These are phyloP conservation scores for Xanthia icteritia DNA, from an alignment of 2,888 invertebrate species.

Conservation along the genomic window DNA sequence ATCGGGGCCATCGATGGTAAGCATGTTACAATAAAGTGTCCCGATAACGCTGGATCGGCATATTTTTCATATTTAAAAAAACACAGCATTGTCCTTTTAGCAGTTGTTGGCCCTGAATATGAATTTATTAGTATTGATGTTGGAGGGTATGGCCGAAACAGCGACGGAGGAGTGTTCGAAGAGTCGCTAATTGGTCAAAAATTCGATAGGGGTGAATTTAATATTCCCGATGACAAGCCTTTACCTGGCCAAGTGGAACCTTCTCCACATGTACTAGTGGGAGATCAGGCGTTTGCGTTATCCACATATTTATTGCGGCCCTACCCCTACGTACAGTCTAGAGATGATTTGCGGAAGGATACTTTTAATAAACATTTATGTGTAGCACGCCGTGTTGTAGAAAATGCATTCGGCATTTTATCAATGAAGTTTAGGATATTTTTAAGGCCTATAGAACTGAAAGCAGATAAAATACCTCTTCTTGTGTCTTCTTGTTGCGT, in stretches of 20 bases:
- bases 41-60: neutral
- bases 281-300: conserved; percentile 2
- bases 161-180: neutral
- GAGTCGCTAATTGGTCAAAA: neutral
- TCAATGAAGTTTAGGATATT: conserved; percentile 1
- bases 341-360: neutral
- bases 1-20: conserved; percentile 1
- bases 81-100: neutral
- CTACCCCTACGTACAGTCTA: neutral
- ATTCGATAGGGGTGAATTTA: neutral
- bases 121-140: neutral
- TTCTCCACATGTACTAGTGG: conserved; percentile 5
- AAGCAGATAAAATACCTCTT: neutral
- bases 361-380: neutral
- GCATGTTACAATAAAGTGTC: neutral
- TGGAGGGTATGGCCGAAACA: conserved; percentile 3
- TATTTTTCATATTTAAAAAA: neutral
- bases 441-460: neutral
- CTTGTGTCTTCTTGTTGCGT: conserved; percentile 3
- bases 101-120: neutral
- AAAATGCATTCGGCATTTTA: neutral
- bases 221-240: neutral
- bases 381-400: conserved; percentile 9
- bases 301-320: neutral
- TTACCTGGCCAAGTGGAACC: neutral